Conservation (phyloP, 2,113 vertebrate genomes). For the Galemys pyrenaicus region DNA sequence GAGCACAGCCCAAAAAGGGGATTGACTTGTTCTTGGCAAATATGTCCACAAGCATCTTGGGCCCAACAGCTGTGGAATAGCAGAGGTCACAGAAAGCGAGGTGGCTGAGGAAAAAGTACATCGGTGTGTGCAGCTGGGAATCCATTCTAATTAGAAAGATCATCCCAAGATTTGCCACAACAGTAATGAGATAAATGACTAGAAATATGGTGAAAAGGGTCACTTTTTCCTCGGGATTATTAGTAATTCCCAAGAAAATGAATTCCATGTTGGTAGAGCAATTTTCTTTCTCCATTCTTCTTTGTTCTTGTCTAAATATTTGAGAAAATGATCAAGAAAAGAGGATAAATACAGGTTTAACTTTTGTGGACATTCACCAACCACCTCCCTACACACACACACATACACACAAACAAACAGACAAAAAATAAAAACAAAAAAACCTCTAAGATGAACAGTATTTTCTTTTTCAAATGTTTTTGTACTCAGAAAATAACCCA, state of each 20-base stretch:
- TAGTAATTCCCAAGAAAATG: slow-evolving; percentile 45
- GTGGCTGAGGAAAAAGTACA: slow-evolving; percentile 38
- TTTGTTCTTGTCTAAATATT: not conserved
- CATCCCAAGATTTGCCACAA: slow-evolving; percentile 45
- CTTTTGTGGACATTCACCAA: not conserved
- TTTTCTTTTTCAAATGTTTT: not conserved
- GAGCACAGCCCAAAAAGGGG: slow-evolving; percentile 27
- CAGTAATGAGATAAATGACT: not conserved
- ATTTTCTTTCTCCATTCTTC: slow-evolving; percentile 11
- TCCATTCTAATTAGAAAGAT: not conserved
- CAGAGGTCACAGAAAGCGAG: slow-evolving; percentile 54
- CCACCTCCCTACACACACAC: too few relatives aligned
- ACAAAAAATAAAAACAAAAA: too few relatives aligned
- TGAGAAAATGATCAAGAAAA: not conserved
- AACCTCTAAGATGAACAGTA: not conserved
- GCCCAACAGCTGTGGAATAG: slow-evolving; percentile 28
- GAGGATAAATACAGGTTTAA: not conserved
- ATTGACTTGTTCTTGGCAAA: not conserved
- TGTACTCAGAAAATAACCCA: not conserved
- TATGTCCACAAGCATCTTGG: slow-evolving; percentile 23
- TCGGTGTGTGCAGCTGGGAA: not conserved
- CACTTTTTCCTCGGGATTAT: not conserved
- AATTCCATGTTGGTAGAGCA: slow-evolving; percentile 16
- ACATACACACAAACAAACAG: too few relatives aligned
- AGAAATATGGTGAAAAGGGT: not conserved